A percentile compares a stretch with the other conserved stretches of the same genome.
phyloP scores from a whole-genome alignment of 2,113 vertebrate species.

The Pao palembangensis region DNA sequence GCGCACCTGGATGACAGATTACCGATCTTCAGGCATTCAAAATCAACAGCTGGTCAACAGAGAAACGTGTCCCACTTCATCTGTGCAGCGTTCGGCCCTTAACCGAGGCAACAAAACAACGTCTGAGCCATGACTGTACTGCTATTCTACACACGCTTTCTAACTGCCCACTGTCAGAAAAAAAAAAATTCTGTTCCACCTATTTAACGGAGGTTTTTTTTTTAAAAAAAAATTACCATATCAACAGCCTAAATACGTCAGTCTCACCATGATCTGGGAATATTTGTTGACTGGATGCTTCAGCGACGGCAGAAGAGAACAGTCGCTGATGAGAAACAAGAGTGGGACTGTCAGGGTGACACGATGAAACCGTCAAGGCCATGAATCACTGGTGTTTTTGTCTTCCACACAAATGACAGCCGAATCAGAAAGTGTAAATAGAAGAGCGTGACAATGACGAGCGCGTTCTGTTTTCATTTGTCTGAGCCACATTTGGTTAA shows the following conservation, averaged over 20 bases:
- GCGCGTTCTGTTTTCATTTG: no score
- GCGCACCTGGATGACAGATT: background rate
- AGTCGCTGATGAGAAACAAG: slow-evolving; percentile 28
- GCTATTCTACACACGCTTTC: background rate
- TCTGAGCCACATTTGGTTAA: no score
- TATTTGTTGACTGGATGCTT: slow-evolving; percentile 5
- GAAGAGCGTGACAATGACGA: no score
- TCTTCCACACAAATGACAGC: slow-evolving; percentile 17
- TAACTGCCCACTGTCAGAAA: background rate
- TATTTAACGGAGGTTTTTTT: no score
- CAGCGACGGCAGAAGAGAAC: slow-evolving; percentile 20
- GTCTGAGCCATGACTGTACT: no score
- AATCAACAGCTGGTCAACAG: no score
- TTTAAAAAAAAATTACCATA: background rate
- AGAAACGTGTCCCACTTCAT: no score
- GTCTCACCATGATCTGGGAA: slow-evolving; percentile 15
- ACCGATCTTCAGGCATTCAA: no score
- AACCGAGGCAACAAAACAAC: background rate
- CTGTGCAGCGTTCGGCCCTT: no score
- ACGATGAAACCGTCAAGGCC: slow-evolving; percentile 5
- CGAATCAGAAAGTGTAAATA: background rate
- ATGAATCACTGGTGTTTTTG: slow-evolving; percentile 22
- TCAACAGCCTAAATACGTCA: slow-evolving; percentile 24
- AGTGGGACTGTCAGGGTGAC: slow-evolving; percentile 24
- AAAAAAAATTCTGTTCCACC: background rate